These are phyloP conservation scores for Monochamus alternatus DNA, from an alignment of 2,888 invertebrate species.

Conservation along the genomic window DNA sequence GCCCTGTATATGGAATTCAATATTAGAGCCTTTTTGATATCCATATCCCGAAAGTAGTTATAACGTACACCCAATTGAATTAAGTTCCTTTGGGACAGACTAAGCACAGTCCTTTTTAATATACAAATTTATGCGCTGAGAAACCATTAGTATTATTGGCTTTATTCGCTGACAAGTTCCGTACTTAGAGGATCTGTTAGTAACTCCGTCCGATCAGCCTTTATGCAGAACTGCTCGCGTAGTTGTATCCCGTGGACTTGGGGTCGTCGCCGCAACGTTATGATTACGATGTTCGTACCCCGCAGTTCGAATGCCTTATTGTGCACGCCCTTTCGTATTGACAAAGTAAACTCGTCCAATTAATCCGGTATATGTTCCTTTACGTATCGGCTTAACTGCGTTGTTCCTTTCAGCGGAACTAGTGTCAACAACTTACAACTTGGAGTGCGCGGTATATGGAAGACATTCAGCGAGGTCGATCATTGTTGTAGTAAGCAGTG, in stretches of 20 bases:
- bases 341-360: conserved; percentile 18
- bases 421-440: conserved; percentile 2
- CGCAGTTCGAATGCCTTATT: not conserved
- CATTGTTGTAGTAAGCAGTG: no score
- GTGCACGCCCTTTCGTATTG: conserved; percentile 6
- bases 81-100: not conserved
- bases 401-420: conserved; percentile 14
- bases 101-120: not conserved
- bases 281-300: not conserved
- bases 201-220: not conserved
- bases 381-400: conserved; percentile 14
- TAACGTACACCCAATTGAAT: no score
- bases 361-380: conserved; percentile 21
- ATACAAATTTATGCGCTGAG: not conserved
- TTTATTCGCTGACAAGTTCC: not conserved
- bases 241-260: conserved; percentile 1
- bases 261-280: not conserved
- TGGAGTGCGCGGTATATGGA: no score
- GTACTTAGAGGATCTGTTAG: not conserved
- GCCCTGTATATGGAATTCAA: no score
- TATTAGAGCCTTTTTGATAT: no score
- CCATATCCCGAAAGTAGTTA: no score
- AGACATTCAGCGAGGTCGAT: no score
- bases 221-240: not conserved
- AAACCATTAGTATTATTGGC: not conserved